phyloP scores from a whole-genome alignment of 2,888 invertebrate genomes.

The Polyommatus icarus region DNA sequence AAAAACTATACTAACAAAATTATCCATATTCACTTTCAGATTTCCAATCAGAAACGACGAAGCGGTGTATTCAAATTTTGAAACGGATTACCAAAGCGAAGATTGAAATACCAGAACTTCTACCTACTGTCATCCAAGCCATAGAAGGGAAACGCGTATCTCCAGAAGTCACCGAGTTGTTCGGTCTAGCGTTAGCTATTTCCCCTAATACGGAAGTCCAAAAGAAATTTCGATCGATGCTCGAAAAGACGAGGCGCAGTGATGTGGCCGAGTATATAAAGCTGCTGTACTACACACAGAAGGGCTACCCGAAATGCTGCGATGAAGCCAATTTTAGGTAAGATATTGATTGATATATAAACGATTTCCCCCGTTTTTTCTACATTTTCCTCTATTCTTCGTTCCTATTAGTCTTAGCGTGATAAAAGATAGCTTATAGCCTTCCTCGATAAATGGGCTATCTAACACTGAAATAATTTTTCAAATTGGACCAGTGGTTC shows the following conservation, averaged over 20 bases:
- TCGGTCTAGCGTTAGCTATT: conserved; percentile 48
- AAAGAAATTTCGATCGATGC: conserved; percentile 42
- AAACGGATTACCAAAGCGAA: conserved; percentile 46
- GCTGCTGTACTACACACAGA: conserved; percentile 51
- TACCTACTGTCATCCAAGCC: conserved; percentile 34
- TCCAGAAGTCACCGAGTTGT: conserved; percentile 47
- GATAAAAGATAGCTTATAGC: too few species aligned
- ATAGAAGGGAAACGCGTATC: conserved; percentile 30
- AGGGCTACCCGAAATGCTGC: conserved; percentile 47
- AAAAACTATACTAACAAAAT: neutral
- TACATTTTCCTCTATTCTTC: too few species aligned
- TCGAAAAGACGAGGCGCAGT: conserved; percentile 43
- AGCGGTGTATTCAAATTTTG: conserved; percentile 43
- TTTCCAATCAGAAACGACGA: conserved; percentile 38
- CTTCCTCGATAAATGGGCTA: too few species aligned
- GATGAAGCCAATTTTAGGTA: conserved; percentile 54
- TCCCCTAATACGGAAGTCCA: conserved; percentile 29
- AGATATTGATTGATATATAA: conserved; percentile 32
- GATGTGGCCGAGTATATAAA: conserved; percentile 51
- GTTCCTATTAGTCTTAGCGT: too few species aligned
- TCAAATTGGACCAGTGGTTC: too few species aligned
- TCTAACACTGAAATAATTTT: too few species aligned
- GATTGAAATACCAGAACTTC: conserved; percentile 45
- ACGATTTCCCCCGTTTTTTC: too few species aligned
- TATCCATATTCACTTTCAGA: conserved; percentile 37